Evolutionary conservation across 2,113 vertebrate species (phyloP).

Genomic region (Girardinichthys multiradiatus): DNA sequence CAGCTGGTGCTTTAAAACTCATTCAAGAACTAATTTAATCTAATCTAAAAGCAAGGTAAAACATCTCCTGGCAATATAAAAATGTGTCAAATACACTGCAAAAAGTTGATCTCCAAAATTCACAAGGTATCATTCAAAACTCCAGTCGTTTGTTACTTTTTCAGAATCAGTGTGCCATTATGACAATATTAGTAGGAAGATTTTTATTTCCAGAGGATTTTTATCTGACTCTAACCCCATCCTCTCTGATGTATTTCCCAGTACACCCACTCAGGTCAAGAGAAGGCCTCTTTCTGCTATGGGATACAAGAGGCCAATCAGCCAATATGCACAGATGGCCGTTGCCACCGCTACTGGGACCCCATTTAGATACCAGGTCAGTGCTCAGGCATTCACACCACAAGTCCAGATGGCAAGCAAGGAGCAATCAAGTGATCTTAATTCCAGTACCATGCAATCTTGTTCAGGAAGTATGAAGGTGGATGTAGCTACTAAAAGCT

Average conservation of each 20-base stretch:
- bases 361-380: conserved; percentile 90
- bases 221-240: conserved; percentile 9
- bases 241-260: conserved; percentile 45
- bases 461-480: conserved; percentile 10
- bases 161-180: not conserved
- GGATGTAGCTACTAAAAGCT: conserved; percentile 5
- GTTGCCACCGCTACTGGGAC: conserved; percentile 89
- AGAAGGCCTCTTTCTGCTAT: conserved; percentile 89
- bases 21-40: too few species aligned
- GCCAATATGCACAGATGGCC: conserved; percentile 88
- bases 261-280: conserved; percentile 83
- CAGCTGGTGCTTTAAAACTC: too few species aligned
- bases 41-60: not conserved
- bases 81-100: not conserved
- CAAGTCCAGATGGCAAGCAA: conserved; percentile 9
- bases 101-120: not conserved
- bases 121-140: not conserved
- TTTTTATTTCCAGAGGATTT: not conserved
- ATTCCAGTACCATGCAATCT: conserved; percentile 9
- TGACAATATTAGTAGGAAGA: not conserved
- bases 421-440: conserved; percentile 4
- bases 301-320: conserved; percentile 95
- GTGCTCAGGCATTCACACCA: conserved; percentile 38
- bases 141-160: not conserved
- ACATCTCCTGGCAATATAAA: not conserved